These are phyloP conservation scores for Empis stercorea DNA, from an alignment of 2,888 invertebrate species.

Conservation along the genomic window DNA sequence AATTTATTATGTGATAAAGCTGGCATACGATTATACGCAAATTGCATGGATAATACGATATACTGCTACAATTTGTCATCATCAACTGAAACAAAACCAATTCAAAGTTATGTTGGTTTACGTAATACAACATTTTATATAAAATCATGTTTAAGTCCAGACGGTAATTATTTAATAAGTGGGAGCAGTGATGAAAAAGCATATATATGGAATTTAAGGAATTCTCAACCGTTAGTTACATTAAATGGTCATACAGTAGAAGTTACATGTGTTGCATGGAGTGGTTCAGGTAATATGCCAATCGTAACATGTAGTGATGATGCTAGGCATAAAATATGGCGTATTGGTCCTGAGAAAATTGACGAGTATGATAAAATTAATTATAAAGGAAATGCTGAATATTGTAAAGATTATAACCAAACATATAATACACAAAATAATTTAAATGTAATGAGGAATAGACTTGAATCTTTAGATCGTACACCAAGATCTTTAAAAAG, in stretches of 20 bases:
- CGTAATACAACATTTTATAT: slow-evolving; percentile 73
- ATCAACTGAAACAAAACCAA: slow-evolving; percentile 46
- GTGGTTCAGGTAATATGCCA: slow-evolving; percentile 42
- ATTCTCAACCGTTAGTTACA: slow-evolving; percentile 51
- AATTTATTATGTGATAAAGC: slow-evolving; percentile 62
- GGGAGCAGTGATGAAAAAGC: slow-evolving; percentile 81
- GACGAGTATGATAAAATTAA: slow-evolving; percentile 28
- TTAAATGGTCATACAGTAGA: slow-evolving; percentile 70
- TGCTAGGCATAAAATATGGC: slow-evolving; percentile 64
- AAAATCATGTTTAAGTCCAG: slow-evolving; percentile 67
- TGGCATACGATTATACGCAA: slow-evolving; percentile 61
- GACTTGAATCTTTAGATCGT: slow-evolving; percentile 30
- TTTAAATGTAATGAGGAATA: slow-evolving; percentile 1
- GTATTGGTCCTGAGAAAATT: slow-evolving; percentile 43
- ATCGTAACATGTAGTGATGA: slow-evolving; percentile 78
- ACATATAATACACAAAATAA: not conserved
- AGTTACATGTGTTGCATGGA: slow-evolving; percentile 81
- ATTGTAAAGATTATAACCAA: slow-evolving; percentile 25
- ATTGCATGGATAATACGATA: slow-evolving; percentile 74
- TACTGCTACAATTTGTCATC: slow-evolving; percentile 72
- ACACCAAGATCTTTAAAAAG: slow-evolving; percentile 42
- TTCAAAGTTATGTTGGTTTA: slow-evolving; percentile 56
- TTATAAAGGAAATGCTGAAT: slow-evolving; percentile 39
- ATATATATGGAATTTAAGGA: slow-evolving; percentile 68
- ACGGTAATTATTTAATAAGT: slow-evolving; percentile 67